phyloP scores from a whole-genome alignment of 2,113 vertebrate genomes.

The Thalassarche chlororhynchos region DNA sequence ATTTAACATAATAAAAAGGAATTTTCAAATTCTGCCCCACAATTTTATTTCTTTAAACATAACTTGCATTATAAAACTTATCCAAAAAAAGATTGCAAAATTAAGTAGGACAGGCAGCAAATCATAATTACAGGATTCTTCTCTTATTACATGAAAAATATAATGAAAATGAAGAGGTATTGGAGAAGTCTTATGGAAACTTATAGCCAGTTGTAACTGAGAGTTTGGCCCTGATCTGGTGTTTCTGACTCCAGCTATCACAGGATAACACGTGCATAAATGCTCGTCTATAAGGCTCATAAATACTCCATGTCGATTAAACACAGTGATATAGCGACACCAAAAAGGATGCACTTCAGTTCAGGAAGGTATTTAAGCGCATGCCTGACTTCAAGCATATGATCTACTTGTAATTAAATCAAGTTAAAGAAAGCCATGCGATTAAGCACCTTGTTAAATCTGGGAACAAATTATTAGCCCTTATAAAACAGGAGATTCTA shows the following conservation, averaged over 20 bases:
- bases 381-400: background rate
- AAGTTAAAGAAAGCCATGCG: background rate
- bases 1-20: background rate
- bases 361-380: background rate
- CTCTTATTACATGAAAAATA: background rate
- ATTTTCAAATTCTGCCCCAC: background rate
- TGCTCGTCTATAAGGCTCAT: background rate
- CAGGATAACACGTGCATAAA: background rate
- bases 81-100: background rate
- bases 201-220: background rate
- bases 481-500: constrained; percentile 31
- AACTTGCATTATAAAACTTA: background rate
- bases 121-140: background rate
- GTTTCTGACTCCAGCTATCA: background rate
- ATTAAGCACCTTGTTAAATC: constrained; percentile 46
- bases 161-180: background rate
- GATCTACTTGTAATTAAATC: background rate
- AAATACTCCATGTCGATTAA: background rate
- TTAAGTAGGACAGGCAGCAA: background rate
- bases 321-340: background rate
- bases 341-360: background rate
- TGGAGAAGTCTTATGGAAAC: background rate
- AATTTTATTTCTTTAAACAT: background rate
- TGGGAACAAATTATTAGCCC: constrained; percentile 27
- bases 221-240: background rate